Conservation (phyloP, 2,797 vertebrate genomes). For the Tenualosa ilisha region DNA sequence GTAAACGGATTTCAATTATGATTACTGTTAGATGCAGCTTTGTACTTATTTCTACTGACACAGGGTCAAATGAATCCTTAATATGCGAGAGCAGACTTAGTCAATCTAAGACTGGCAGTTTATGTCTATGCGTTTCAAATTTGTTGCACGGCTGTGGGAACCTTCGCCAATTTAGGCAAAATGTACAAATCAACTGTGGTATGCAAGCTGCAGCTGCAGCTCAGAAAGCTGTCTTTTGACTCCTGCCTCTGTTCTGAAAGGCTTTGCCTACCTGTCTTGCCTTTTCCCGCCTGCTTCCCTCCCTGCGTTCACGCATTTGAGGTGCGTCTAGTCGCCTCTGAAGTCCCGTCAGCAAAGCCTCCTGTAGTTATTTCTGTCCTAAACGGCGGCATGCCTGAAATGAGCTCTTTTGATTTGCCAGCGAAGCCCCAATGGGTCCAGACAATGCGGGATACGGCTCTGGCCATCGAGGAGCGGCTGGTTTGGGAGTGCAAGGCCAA, state of each 20-base stretch:
- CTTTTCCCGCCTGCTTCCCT: background rate
- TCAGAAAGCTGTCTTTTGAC: background rate
- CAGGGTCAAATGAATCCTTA: background rate
- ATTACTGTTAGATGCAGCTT: background rate
- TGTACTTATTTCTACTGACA: background rate
- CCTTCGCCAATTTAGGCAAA: background rate
- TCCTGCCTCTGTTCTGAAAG: background rate
- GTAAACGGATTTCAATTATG: constrained; percentile 11
- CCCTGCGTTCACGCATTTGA: background rate
- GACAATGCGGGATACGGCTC: constrained; percentile 81
- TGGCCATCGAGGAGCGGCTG: constrained; percentile 85
- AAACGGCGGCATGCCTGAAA: background rate
- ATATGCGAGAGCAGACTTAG: background rate
- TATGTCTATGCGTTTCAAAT: background rate
- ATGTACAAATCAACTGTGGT: background rate
- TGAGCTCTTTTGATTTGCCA: constrained; percentile 55
- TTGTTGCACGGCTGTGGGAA: background rate
- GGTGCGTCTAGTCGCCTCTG: background rate
- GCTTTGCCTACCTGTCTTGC: background rate
- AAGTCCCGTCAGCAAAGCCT: background rate
- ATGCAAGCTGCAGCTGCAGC: background rate
- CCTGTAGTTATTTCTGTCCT: background rate
- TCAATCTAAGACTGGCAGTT: background rate
- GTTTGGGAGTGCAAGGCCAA: constrained; percentile 90
- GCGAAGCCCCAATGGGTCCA: constrained; percentile 95